A percentile compares a stretch with the other conserved stretches of the same genome.
Evolutionary conservation across 2,113 vertebrate species (phyloP).

Genomic region (Carlito syrichta): DNA sequence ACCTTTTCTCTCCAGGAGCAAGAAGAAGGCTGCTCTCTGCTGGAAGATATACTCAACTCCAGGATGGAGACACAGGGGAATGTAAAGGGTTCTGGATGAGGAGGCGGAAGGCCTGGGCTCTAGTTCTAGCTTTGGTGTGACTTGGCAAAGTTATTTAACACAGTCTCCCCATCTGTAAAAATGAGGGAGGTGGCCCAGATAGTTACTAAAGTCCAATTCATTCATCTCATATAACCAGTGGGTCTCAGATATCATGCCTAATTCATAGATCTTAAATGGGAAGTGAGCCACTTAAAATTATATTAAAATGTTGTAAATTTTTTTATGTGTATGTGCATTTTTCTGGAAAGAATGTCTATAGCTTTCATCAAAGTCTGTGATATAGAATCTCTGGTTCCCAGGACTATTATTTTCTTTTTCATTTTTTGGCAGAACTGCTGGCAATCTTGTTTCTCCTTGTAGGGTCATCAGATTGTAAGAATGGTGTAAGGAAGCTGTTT

Average conservation of each 20-base stretch:
- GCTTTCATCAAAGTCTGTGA: background rate
- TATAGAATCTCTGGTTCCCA: background rate
- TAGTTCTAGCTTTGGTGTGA: background rate
- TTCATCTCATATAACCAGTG: background rate
- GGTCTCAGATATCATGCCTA: background rate
- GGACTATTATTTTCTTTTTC: background rate
- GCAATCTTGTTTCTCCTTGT: background rate
- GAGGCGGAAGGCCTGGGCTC: background rate
- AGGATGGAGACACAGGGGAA: background rate
- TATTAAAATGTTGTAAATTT: background rate
- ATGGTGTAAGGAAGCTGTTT: background rate
- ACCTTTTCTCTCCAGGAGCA: background rate
- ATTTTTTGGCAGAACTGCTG: background rate
- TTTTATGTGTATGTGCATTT: background rate
- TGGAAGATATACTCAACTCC: background rate
- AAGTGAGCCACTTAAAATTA: background rate
- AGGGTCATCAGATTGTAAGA: background rate
- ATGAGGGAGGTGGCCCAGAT: background rate
- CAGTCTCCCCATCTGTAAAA: background rate
- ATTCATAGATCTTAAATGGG: background rate
- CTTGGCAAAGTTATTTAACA: background rate
- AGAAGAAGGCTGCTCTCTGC: background rate
- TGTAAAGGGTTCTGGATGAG: background rate
- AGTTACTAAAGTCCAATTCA: background rate
- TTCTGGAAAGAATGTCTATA: background rate